phyloP scores from a whole-genome alignment of 2,888 invertebrate genomes.

The Drosophila nr. perissopoda region DNA sequence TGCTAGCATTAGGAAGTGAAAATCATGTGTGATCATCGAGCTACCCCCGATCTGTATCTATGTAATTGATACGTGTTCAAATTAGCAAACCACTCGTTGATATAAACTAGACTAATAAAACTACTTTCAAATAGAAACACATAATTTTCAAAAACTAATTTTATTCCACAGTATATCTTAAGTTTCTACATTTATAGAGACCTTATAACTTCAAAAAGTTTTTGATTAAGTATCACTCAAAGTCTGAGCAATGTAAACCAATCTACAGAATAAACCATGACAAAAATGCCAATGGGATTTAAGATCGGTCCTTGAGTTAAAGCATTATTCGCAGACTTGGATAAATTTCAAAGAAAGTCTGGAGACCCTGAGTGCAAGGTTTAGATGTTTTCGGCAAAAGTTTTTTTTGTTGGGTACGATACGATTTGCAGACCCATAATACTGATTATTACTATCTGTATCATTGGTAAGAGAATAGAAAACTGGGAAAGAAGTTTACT shows the following conservation, averaged over 20 bases:
- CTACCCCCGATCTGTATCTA: neutral
- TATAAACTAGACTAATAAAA: neutral
- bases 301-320: neutral
- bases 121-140: neutral
- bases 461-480: neutral
- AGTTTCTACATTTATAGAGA: neutral
- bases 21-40: neutral
- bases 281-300: neutral
- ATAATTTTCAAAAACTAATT: neutral
- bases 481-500: conserved; percentile 19
- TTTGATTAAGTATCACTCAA: neutral
- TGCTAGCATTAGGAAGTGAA: neutral
- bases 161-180: neutral
- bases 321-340: neutral
- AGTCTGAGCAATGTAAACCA: neutral
- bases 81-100: neutral
- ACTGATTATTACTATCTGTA: no score
- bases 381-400: neutral
- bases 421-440: neutral
- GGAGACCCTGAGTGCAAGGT: neutral
- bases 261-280: neutral
- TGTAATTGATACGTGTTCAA: neutral
- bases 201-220: neutral
- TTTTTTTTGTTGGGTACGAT: neutral
- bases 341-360: neutral